Conservation (phyloP, 2,888 invertebrate species). For the Phania funesta region DNA sequence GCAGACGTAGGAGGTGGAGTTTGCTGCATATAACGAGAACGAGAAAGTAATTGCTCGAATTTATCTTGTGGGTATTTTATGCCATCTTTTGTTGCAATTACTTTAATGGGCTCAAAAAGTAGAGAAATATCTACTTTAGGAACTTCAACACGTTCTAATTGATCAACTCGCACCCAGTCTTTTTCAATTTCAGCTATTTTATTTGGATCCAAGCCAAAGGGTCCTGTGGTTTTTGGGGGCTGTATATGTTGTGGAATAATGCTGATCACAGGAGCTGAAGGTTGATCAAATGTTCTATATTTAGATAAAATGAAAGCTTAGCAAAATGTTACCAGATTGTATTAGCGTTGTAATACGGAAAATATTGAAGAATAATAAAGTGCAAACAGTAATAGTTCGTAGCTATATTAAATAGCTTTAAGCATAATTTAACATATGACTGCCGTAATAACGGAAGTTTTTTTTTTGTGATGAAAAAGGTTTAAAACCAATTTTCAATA, state of each 20-base stretch:
- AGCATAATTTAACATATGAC: too few species aligned
- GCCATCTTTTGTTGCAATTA: constrained; percentile 82
- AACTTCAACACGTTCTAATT: constrained; percentile 80
- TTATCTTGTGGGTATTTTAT: constrained; percentile 79
- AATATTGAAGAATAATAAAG: neutral
- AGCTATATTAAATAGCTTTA: neutral
- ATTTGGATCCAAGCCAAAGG: constrained; percentile 89
- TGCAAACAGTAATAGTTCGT: neutral
- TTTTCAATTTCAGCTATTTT: constrained; percentile 86
- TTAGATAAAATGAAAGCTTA: neutral
- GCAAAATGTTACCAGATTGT: neutral
- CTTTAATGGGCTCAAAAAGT: constrained; percentile 81
- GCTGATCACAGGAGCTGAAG: constrained; percentile 76
- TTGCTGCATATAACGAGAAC: constrained; percentile 75
- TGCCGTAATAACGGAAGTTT: too few species aligned
- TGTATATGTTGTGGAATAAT: constrained; percentile 77
- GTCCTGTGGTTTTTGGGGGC: constrained; percentile 83
- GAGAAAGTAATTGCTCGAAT: constrained; percentile 76
- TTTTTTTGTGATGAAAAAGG: too few species aligned
- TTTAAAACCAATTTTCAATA: too few species aligned
- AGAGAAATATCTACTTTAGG: constrained; percentile 77
- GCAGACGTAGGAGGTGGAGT: constrained; percentile 73
- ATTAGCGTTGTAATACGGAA: neutral
- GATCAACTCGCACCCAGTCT: constrained; percentile 79
- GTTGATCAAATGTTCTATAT: constrained; percentile 77